Evolutionary conservation across 2,888 invertebrate genomes (phyloP).

Genomic region (Drosophila rellima): DNA sequence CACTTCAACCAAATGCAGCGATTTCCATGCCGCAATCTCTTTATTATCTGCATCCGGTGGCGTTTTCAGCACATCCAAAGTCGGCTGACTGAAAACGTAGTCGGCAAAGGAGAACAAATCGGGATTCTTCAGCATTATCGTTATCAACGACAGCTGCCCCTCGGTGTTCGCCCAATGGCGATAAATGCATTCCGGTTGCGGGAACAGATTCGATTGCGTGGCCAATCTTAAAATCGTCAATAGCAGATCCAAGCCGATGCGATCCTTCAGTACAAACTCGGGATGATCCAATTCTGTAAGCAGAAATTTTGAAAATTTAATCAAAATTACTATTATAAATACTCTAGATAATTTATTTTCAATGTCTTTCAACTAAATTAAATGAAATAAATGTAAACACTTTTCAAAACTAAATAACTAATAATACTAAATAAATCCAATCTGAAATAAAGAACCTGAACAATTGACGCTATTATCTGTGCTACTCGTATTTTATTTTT

Average conservation of each 20-base stretch:
- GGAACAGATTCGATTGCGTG: slow-evolving; percentile 92
- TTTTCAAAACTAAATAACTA: slow-evolving; percentile 6
- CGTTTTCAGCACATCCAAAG: slow-evolving; percentile 95
- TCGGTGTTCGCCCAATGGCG: slow-evolving; percentile 97
- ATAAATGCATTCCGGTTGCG: slow-evolving; percentile 94
- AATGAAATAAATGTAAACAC: background rate
- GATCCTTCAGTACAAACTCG: slow-evolving; percentile 95
- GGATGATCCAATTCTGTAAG: slow-evolving; percentile 91
- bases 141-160: slow-evolving; percentile 95
- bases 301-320: slow-evolving; percentile 14
- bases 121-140: slow-evolving; percentile 94
- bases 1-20: slow-evolving; percentile 95
- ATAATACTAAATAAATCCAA: background rate
- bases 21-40: slow-evolving; percentile 97
- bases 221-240: slow-evolving; percentile 94
- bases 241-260: slow-evolving; percentile 93
- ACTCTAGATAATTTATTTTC: slow-evolving; percentile 1
- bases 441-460: background rate
- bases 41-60: slow-evolving; percentile 98
- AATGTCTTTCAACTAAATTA: slow-evolving; percentile 1
- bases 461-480: slow-evolving; percentile 5
- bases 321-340: background rate
- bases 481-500: background rate
- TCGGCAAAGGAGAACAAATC: slow-evolving; percentile 98
- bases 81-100: slow-evolving; percentile 94